Conservation (phyloP, 92 coral and sea anemone species). For the Actinernus sp. region DNA sequence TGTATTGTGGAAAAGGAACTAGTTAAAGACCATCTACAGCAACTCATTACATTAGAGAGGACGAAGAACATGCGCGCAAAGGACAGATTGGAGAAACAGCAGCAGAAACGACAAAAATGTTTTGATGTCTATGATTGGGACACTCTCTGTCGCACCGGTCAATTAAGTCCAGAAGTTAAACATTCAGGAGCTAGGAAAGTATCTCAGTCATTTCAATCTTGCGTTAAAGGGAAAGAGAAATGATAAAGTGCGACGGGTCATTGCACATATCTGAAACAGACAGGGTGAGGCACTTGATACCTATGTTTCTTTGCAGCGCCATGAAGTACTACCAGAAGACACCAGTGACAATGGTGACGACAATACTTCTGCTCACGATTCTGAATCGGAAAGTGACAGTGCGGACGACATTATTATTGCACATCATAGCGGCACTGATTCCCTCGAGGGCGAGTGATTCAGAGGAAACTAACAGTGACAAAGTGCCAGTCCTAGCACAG, state of each 20-base stretch:
- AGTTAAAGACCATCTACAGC: slow-evolving; percentile 34
- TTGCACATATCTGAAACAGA: slow-evolving; percentile 35
- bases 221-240: slow-evolving; percentile 26
- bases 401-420: no score
- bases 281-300: slow-evolving; percentile 15
- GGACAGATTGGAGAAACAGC: slow-evolving; percentile 46
- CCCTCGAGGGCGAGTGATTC: no score
- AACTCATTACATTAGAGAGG: slow-evolving; percentile 46
- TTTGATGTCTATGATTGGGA: slow-evolving; percentile 29
- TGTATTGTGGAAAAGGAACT: slow-evolving; percentile 40
- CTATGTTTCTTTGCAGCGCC: slow-evolving; percentile 10
- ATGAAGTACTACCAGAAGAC: slow-evolving; percentile 13
- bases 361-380: slow-evolving; percentile 3
- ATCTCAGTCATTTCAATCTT: slow-evolving; percentile 10
- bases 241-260: slow-evolving; percentile 39
- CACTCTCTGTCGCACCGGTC: slow-evolving; percentile 30
- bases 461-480: no score
- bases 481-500: no score
- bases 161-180: slow-evolving; percentile 21
- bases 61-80: slow-evolving; percentile 21
- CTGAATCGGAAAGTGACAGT: slow-evolving; percentile 31
- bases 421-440: no score
- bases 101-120: slow-evolving; percentile 13
- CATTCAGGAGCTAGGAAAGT: slow-evolving; percentile 30
- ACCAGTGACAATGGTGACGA: slow-evolving; percentile 13